Percentiles rank a stretch among this genome's conserved stretches.
Evolutionary conservation across 2,113 vertebrate genomes (phyloP).

Genomic region (Diphyllodes magnificus): DNA sequence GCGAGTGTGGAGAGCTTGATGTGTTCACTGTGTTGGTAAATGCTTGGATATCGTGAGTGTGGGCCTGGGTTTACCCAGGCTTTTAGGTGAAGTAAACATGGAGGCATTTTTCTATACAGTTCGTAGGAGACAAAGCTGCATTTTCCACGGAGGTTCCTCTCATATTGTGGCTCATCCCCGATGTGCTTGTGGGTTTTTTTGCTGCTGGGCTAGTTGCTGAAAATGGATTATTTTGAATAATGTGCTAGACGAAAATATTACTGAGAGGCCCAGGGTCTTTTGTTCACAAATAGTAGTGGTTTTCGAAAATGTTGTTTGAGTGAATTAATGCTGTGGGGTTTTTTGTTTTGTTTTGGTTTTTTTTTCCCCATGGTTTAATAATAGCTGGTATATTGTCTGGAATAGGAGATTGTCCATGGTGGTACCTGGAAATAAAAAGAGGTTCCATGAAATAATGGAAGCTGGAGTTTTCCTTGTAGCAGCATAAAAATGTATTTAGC

Average conservation of each 20-base stretch:
- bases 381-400: conserved; percentile 19
- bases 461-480: background rate
- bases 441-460: background rate
- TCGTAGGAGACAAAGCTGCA: background rate
- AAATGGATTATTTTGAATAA: background rate
- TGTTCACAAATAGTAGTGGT: background rate
- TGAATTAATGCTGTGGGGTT: background rate
- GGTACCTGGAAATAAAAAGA: background rate
- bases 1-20: background rate
- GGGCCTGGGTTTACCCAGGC: background rate
- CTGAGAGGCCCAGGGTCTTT: background rate
- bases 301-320: background rate
- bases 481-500: background rate
- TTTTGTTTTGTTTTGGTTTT: background rate
- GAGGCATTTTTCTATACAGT: background rate
- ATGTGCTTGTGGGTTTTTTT: background rate
- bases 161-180: background rate
- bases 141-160: background rate
- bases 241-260: background rate
- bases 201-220: background rate
- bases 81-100: background rate
- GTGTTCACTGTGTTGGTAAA: background rate
- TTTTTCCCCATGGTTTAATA: background rate
- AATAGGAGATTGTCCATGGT: background rate
- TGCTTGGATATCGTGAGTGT: background rate